Percentiles rank a stretch among this genome's conserved stretches.
Conservation (phyloP, 2,888 invertebrate species). For the Trilocha varians region DNA sequence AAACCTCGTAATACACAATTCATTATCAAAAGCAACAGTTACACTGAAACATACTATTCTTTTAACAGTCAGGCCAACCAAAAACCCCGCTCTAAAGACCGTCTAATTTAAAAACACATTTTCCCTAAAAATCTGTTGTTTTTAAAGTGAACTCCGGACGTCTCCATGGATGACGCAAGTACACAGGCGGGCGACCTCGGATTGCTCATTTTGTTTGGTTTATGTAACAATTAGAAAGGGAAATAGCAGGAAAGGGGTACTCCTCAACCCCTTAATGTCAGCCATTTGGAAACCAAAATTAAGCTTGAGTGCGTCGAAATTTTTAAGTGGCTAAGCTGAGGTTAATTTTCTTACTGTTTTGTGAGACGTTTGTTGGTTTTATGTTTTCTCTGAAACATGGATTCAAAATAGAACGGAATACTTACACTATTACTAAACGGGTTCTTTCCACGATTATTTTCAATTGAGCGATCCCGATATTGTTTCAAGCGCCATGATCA, state of each 20-base stretch:
- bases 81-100: too few relatives aligned
- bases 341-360: slow-evolving; percentile 19
- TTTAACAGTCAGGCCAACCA: too few relatives aligned
- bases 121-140: neutral
- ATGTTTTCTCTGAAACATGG: slow-evolving; percentile 7
- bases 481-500: too few relatives aligned
- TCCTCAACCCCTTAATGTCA: slow-evolving; percentile 35
- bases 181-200: slow-evolving; percentile 24
- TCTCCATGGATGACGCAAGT: slow-evolving; percentile 12
- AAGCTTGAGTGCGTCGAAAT: slow-evolving; percentile 19
- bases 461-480: too few relatives aligned
- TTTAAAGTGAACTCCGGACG: neutral
- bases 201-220: slow-evolving; percentile 51
- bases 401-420: too few relatives aligned
- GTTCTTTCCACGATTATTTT: too few relatives aligned
- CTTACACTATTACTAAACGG: too few relatives aligned
- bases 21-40: too few relatives aligned
- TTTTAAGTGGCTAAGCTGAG: slow-evolving; percentile 3
- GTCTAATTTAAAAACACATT: too few relatives aligned
- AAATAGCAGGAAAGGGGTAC: slow-evolving; percentile 43
- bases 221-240: slow-evolving; percentile 56
- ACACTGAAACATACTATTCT: too few relatives aligned
- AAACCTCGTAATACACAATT: too few relatives aligned
- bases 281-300: slow-evolving; percentile 45
- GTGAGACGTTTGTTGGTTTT: slow-evolving; percentile 9